Base-by-base conservation (phyloP, 2,888 invertebrate species). In the Cremastobaeus sp. region DNA sequence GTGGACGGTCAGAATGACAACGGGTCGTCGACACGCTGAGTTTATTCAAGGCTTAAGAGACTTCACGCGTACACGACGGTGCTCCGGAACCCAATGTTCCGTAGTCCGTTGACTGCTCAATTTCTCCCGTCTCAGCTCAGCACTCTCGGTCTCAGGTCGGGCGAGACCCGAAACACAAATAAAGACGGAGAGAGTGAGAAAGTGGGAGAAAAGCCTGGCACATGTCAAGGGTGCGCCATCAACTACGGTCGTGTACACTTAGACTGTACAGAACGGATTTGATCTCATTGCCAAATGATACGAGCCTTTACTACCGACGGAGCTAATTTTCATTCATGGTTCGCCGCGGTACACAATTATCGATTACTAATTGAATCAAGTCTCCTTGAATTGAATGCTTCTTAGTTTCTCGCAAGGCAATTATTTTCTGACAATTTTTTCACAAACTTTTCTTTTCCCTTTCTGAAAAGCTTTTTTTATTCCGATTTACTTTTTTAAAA, bases 191-290 rank as follows among this genome's bases (percentile, higher is more conserved):
- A 59, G 60, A 21, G 66, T 39, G 52, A 55, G 45, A 66, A 60
- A 75, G 70, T 70, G 69, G 59, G 66, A 66, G 65, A 54, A 62
- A 62, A 45, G 48, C 47, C n/a, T 47, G 45, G 41, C 32, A 52
- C 47, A 35, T 62, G 50, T 57, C 59, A 64, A 71, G 71, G 71
- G 64, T 71, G 71, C 64, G 57, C 57, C 50, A 64, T 71, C 71
- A 39, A 21, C 59, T 68, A 30, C 54, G 39, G 39, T n/a, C 2
- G 17, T 60, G 15, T 14, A 70, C 54, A 54, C 45, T n/a, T n/a
- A n/a, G n/a, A n/a, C n/a, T n/a, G n/a, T n/a, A n/a, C n/a, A n/a
- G 55, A 57, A 35, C 35, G 59, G 39, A 59, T 59, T 43, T 50
- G 37, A 28, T 68, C 25, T 17, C 32, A 11, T 39, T 15, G 39